Conservation (phyloP, 2,113 vertebrate species). For the Rynchops niger region DNA sequence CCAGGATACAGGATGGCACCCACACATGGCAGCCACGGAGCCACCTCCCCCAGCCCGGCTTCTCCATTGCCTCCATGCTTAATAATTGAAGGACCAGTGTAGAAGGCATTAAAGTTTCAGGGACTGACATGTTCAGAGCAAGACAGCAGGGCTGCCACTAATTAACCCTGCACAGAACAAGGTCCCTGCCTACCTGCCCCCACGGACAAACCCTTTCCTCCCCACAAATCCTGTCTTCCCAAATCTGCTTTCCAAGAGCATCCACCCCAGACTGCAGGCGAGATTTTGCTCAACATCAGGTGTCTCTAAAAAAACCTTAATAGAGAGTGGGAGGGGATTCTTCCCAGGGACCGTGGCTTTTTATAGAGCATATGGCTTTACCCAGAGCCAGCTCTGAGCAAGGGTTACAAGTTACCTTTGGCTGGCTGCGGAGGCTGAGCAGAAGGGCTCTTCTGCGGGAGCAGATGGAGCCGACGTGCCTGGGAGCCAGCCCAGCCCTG, state of each 20-base stretch:
- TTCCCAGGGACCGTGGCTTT: background rate
- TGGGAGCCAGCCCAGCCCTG: conserved; percentile 58
- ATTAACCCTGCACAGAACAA: background rate
- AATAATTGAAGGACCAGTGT: conserved; percentile 58
- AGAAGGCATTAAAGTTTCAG: conserved; percentile 66
- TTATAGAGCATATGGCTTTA: background rate
- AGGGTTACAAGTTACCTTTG: conserved; percentile 25
- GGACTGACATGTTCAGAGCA: conserved; percentile 3
- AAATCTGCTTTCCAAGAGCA: background rate
- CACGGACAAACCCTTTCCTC: accelerated
- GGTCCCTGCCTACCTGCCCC: background rate
- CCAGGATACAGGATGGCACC: accelerated
- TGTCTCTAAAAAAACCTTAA: background rate
- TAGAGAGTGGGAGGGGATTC: accelerated
- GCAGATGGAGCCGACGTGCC: conserved; percentile 50
- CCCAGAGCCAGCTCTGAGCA: background rate
- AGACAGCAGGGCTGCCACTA: background rate
- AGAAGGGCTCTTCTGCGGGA: conserved; percentile 45
- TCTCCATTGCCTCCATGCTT: conserved; percentile 25
- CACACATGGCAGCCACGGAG: background rate
- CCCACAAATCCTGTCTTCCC: background rate
- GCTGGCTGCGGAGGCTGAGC: conserved; percentile 7
- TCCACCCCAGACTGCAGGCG: background rate
- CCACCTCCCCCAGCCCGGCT: background rate
- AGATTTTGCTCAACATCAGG: background rate